A percentile compares a stretch with the other conserved stretches of the same genome.
These are phyloP conservation scores for Psittacus erithacus DNA, from an alignment of 2,113 vertebrate genomes.

Conservation along the genomic window DNA sequence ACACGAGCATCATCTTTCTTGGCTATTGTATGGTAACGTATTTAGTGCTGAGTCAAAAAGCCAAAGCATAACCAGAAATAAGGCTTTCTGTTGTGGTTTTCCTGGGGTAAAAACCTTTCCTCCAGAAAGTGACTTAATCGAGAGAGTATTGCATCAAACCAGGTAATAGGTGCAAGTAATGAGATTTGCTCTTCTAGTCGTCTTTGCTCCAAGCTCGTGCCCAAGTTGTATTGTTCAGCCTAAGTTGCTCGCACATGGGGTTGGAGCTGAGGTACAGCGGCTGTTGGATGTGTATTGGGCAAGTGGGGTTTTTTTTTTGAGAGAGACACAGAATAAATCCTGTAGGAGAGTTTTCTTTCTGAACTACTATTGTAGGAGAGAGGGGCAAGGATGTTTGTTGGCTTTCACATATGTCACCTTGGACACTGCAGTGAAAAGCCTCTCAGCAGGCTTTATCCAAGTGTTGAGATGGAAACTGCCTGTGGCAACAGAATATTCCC, in stretches of 20 bases:
- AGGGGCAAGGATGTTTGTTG: accelerated
- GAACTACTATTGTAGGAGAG: not conserved
- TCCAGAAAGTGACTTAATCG: conserved; percentile 53
- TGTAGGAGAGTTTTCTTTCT: not conserved
- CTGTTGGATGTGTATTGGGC: not conserved
- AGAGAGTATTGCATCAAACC: conserved; percentile 19
- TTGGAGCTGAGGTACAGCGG: not conserved
- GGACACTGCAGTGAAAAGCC: not conserved
- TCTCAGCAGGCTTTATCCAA: not conserved
- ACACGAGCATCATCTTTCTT: not conserved
- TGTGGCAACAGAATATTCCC: not conserved
- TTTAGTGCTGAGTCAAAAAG: conserved; percentile 52
- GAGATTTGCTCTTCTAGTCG: not conserved
- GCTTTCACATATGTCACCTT: not conserved
- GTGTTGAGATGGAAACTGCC: not conserved
- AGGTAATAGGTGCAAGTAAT: conserved; percentile 3
- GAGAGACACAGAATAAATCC: not conserved
- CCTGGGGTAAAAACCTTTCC: conserved; percentile 34
- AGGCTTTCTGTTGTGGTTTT: conserved; percentile 61
- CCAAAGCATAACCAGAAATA: not conserved
- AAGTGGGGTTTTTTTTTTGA: accelerated
- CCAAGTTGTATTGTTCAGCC: not conserved
- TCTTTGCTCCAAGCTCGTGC: not conserved
- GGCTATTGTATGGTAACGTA: not conserved
- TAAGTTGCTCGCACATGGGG: not conserved